Percentiles rank a stretch among this genome's conserved stretches.
Evolutionary conservation across 2,797 vertebrate species (phyloP).

Genomic region (Acestrorhynchus altus): DNA sequence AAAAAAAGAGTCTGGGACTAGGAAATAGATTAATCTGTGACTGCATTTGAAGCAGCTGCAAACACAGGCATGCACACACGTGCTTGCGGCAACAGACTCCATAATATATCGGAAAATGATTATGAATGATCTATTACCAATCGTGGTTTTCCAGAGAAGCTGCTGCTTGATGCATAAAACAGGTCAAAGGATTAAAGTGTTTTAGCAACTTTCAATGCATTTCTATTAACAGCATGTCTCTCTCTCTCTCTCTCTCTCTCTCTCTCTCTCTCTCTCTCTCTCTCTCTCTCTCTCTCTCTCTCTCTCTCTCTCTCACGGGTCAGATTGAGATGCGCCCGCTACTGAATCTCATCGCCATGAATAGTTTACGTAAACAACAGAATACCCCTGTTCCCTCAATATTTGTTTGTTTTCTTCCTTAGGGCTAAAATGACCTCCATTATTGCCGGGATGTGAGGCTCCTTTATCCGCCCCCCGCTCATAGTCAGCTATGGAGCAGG

Average conservation of each 20-base stretch:
- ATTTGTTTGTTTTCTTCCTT: constrained; percentile 48
- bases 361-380: constrained; percentile 56
- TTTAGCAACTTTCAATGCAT: constrained; percentile 38
- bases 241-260: constrained; percentile 9
- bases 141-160: background rate
- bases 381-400: constrained; percentile 47
- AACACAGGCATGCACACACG: background rate
- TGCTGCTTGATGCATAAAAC: constrained; percentile 24
- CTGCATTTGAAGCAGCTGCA: too few species aligned
- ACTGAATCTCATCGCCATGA: constrained; percentile 46
- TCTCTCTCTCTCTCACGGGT: background rate
- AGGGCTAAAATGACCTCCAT: constrained; percentile 56
- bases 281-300: background rate
- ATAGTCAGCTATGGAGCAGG: constrained; percentile 42
- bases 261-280: too few species aligned
- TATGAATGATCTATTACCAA: constrained; percentile 23
- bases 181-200: constrained; percentile 40
- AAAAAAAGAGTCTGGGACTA: too few species aligned
- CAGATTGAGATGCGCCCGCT: constrained; percentile 43
- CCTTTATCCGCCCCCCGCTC: constrained; percentile 7
- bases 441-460: constrained; percentile 33
- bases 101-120: background rate
- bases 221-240: constrained; percentile 43
- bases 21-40: too few species aligned
- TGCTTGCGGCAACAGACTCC: background rate